Evolutionary conservation across 2,888 invertebrate genomes (phyloP).

Genomic region (Isotomurus palustris): DNA sequence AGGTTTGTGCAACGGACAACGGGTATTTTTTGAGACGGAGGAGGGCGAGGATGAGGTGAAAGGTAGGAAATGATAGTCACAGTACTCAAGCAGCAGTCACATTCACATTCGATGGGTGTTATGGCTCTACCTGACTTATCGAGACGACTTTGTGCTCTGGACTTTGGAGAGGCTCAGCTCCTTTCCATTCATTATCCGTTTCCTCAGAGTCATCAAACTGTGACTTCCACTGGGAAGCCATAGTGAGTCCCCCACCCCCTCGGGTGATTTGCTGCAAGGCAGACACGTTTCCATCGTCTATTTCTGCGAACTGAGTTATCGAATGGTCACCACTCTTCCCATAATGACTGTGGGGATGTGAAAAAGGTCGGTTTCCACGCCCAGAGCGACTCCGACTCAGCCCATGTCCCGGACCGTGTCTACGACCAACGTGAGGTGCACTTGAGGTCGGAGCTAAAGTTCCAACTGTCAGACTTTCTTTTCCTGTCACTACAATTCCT

Average conservation of each 20-base stretch:
- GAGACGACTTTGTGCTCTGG: slow-evolving; percentile 55
- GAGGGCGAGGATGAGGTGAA: neutral
- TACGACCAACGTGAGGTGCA: slow-evolving; percentile 38
- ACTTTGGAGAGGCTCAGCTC: slow-evolving; percentile 61
- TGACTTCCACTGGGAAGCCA: slow-evolving; percentile 92
- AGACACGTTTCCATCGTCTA: slow-evolving; percentile 88
- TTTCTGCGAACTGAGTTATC: slow-evolving; percentile 82
- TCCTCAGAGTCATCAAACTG: slow-evolving; percentile 91
- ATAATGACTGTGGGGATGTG: slow-evolving; percentile 42
- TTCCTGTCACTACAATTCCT: slow-evolving; percentile 24
- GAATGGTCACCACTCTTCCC: slow-evolving; percentile 62
- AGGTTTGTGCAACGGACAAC: too few species aligned
- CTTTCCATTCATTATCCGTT: slow-evolving; percentile 90
- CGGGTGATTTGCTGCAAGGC: slow-evolving; percentile 84
- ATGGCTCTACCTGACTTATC: slow-evolving; percentile 38
- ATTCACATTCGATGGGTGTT: too few species aligned
- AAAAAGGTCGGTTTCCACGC: slow-evolving; percentile 42
- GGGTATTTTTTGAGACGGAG: too few species aligned
- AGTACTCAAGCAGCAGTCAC: slow-evolving; percentile 4
- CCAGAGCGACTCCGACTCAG: slow-evolving; percentile 44
- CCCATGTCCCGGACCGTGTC: slow-evolving; percentile 40
- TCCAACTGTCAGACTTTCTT: slow-evolving; percentile 3
- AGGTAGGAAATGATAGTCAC: too few species aligned
- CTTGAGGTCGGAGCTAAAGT: slow-evolving; percentile 18
- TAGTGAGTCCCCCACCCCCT: slow-evolving; percentile 68